phyloP scores from a whole-genome alignment of 2,797 vertebrate species.

The Pygocentrus nattereri region DNA sequence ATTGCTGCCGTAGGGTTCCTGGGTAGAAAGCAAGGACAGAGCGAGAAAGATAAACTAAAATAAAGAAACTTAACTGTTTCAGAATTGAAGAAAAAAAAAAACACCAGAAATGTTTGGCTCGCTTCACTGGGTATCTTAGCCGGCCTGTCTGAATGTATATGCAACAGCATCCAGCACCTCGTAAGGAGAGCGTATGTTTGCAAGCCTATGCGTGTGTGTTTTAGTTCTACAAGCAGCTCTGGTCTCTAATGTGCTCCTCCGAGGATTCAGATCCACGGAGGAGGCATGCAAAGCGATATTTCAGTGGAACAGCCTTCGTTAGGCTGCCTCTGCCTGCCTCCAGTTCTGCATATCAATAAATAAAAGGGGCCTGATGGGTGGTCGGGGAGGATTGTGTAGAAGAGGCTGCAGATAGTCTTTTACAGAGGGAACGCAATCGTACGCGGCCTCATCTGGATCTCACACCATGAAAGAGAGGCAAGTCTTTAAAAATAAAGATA shows the following conservation, averaged over 20 bases:
- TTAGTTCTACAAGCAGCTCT: constrained; percentile 1
- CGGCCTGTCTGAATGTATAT: not conserved
- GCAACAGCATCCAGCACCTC: not conserved
- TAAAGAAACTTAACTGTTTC: not conserved
- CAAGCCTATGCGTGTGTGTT: not conserved
- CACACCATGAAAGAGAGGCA: not conserved
- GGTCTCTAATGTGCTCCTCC: constrained; percentile 36
- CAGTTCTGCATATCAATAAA: constrained; percentile 52
- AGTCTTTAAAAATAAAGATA: not conserved
- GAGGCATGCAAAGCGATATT: constrained; percentile 27
- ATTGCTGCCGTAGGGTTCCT: not conserved
- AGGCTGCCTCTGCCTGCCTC: constrained; percentile 35
- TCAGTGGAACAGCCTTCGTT: constrained; percentile 38
- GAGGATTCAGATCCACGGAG: constrained; percentile 16
- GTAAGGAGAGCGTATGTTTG: not conserved
- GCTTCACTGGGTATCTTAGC: not conserved
- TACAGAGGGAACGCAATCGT: not conserved
- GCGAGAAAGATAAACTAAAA: not conserved
- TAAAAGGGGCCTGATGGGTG: constrained; percentile 35
- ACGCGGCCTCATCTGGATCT: not conserved
- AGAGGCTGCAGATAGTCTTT: not conserved
- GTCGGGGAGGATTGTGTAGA: no score
- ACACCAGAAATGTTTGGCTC: not conserved
- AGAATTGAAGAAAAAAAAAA: not conserved
- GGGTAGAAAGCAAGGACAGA: constrained; percentile 7